Base-by-base conservation (phyloP, 2,888 invertebrate genomes). In the Melanophora roralis region DNA sequence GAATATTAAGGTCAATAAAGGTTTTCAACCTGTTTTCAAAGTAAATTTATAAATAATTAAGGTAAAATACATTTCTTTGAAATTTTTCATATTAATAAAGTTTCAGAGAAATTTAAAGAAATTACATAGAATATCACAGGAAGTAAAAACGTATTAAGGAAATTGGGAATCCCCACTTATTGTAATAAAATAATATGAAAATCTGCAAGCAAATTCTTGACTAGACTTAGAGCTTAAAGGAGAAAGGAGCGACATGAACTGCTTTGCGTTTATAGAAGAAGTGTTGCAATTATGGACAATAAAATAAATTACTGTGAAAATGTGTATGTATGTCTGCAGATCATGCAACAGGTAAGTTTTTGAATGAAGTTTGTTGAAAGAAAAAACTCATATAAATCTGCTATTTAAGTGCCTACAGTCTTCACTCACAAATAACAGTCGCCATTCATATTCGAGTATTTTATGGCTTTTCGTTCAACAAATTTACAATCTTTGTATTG, bases 101-200 rank as follows among this genome's bases (percentile, higher is more conserved):
- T n/a, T n/a, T n/a, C 40, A 60, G 38, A 71, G 40, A 40, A 69
- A 51, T 71, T 60, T 32, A 60, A 45, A 60, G 57, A 59, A 16
- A 40, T n/a, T n/a, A n/a, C n/a, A n/a, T n/a, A n/a, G n/a, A n/a
- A n/a, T n/a, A n/a, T n/a, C n/a, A n/a, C n/a, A n/a, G n/a, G n/a
- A n/a, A n/a, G n/a, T n/a, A n/a, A n/a, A n/a, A n/a, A n/a, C n/a
- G n/a, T n/a, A n/a, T n/a, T n/a, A n/a, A n/a, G n/a, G n/a, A n/a
- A n/a, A n/a, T n/a, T n/a, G n/a, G n/a, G n/a, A n/a, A n/a, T n/a
- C n/a, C n/a, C n/a, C n/a, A n/a, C n/a, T n/a, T n/a, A n/a, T n/a
- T n/a, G n/a, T n/a, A n/a, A n/a, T n/a, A n/a, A n/a, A n/a, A n/a
- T n/a, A n/a, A n/a, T n/a, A n/a, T n/a, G n/a, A n/a, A n/a, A n/a